Evolutionary conservation across 2,797 vertebrate genomes (phyloP).

Genomic region (Pipistrellus pipistrellus): DNA sequence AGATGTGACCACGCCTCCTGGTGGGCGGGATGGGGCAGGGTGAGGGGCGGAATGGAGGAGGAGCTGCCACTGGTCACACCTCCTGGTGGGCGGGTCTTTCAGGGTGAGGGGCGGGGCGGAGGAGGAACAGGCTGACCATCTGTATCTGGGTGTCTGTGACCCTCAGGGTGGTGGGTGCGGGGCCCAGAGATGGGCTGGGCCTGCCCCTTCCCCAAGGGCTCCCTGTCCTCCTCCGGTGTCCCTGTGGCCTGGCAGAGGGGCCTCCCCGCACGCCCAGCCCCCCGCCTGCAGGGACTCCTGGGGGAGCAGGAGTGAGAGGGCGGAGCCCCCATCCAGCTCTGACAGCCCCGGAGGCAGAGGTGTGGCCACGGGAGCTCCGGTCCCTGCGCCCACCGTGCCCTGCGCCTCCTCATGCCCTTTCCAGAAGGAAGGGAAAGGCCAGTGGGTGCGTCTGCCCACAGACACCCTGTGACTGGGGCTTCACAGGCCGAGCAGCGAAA

Average conservation of each 20-base stretch:
- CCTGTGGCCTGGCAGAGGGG: no score
- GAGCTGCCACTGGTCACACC: no score
- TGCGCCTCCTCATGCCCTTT: not conserved
- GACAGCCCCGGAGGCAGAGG: not conserved
- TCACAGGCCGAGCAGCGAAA: no score
- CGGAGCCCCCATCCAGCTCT: not conserved
- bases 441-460: not conserved
- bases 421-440: not conserved
- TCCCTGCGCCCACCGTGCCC: not conserved
- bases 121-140: no score
- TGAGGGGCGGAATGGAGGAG: not conserved
- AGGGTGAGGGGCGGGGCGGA: no score
- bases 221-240: not conserved
- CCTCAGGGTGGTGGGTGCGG: accelerated
- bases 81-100: no score
- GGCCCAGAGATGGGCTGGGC: not conserved
- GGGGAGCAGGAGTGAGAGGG: not conserved
- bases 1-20: accelerated
- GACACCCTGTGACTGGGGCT: not conserved
- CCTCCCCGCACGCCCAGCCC: accelerated
- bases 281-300: not conserved
- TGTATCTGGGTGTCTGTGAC: accelerated
- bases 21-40: not conserved
- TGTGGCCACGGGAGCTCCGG: not conserved
- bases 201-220: not conserved